Evolutionary conservation across 2,888 invertebrate genomes (phyloP).

Genomic region (Dicyrtomina minuta): DNA sequence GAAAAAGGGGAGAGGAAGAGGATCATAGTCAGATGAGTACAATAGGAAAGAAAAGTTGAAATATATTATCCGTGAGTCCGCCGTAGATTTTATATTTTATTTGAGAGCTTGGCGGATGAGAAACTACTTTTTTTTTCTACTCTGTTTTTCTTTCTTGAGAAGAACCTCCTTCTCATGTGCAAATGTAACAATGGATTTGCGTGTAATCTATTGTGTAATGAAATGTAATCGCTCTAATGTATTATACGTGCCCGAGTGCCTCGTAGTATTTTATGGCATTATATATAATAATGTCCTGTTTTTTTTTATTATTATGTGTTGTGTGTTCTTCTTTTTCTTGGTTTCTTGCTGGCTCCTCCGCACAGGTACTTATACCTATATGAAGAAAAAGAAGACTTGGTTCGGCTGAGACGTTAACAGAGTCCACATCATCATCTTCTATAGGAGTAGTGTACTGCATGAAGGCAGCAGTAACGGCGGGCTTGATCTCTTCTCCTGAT

Average conservation of each 20-base stretch:
- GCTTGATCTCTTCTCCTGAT: conserved; percentile 18
- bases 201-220: conserved; percentile 28
- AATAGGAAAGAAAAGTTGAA: too few relatives aligned
- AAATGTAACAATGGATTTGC: conserved; percentile 21
- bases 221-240: conserved; percentile 26
- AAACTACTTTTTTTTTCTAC: conserved; percentile 10
- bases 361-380: too few relatives aligned
- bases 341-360: too few relatives aligned
- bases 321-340: too few relatives aligned
- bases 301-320: not conserved
- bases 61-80: not conserved
- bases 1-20: conserved; percentile 9
- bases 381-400: too few relatives aligned
- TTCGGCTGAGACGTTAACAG: too few relatives aligned
- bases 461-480: not conserved
- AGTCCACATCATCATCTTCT: too few relatives aligned
- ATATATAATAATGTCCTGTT: not conserved
- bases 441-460: too few relatives aligned
- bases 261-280: not conserved
- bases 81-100: not conserved
- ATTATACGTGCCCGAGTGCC: conserved; percentile 3
- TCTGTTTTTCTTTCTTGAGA: not conserved
- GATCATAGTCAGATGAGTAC: not conserved
- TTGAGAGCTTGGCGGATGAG: not conserved
- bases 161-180: conserved; percentile 21